Percentiles rank a stretch among this genome's conserved stretches.
These are phyloP conservation scores for Rana temporaria DNA, from an alignment of 2,113 vertebrate species.

Conservation along the genomic window DNA sequence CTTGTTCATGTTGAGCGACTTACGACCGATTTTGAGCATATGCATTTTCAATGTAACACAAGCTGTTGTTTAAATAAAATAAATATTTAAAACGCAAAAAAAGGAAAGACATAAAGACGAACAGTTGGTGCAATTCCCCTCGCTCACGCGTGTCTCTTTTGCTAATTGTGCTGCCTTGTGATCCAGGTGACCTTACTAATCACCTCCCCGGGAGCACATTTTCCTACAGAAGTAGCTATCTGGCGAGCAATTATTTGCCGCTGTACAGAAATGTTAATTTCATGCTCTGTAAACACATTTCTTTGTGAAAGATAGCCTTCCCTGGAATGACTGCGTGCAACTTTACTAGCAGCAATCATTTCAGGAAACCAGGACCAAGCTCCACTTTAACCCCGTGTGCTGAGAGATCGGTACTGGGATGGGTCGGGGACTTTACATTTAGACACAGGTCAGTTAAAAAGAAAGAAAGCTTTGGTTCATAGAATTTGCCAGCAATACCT, in stretches of 20 bases:
- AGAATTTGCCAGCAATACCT: too few species aligned
- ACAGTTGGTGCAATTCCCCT: background rate
- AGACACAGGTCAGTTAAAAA: too few species aligned
- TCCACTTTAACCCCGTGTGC: slow-evolving; percentile 7
- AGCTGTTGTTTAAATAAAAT: slow-evolving; percentile 17
- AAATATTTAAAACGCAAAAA: background rate
- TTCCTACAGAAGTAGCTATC: slow-evolving; percentile 60
- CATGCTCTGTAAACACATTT: slow-evolving; percentile 78
- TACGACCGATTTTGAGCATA: background rate
- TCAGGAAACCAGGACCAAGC: slow-evolving; percentile 34
- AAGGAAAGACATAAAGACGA: background rate
- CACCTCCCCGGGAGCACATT: slow-evolving; percentile 66
- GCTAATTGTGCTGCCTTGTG: slow-evolving; percentile 38
- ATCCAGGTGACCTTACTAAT: slow-evolving; percentile 69
- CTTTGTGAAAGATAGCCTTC: slow-evolving; percentile 67
- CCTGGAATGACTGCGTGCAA: slow-evolving; percentile 67
- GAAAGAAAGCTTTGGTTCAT: too few species aligned
- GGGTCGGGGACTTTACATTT: too few species aligned
- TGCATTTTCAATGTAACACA: slow-evolving; percentile 4
- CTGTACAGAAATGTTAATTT: slow-evolving; percentile 76
- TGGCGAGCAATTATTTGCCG: slow-evolving; percentile 72
- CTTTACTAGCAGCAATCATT: slow-evolving; percentile 67
- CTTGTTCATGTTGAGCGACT: background rate
- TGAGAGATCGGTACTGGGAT: too few species aligned
- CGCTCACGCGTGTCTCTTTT: background rate